phyloP scores from a whole-genome alignment of 2,113 vertebrate species.

The Phalacrocorax pelagicus region DNA sequence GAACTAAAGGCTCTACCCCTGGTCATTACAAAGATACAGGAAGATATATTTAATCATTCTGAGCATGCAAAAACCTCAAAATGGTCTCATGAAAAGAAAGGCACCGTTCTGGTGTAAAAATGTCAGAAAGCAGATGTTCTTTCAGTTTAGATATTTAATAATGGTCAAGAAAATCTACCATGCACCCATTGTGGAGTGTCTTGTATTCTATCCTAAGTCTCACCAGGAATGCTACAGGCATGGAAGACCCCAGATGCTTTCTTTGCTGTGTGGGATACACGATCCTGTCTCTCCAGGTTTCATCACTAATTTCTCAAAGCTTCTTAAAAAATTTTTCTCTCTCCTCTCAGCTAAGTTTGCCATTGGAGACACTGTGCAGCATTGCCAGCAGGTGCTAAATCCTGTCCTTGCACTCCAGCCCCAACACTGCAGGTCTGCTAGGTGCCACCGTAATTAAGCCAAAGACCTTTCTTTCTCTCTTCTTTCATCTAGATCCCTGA shows the following conservation, averaged over 20 bases:
- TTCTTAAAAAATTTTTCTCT: background rate
- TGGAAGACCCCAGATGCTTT: background rate
- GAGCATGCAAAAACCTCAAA: background rate
- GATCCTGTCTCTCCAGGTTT: background rate
- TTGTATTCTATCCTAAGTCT: background rate
- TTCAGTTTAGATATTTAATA: background rate
- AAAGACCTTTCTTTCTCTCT: background rate
- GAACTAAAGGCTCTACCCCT: background rate
- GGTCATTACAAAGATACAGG: background rate
- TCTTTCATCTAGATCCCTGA: background rate
- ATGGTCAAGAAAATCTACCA: background rate
- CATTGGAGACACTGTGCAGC: background rate
- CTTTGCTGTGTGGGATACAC: background rate
- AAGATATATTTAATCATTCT: background rate
- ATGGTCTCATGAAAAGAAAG: background rate
- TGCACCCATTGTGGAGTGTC: background rate
- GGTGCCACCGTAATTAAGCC: background rate
- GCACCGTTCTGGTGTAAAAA: background rate
- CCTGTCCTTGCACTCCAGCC: background rate
- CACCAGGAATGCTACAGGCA: fast-evolving
- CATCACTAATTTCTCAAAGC: background rate
- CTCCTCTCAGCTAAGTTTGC: background rate
- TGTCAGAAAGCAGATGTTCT: background rate
- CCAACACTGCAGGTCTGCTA: background rate
- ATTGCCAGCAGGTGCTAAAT: fast-evolving